Conservation (phyloP, 2,113 vertebrate genomes). For the Phoxinus phoxinus region DNA sequence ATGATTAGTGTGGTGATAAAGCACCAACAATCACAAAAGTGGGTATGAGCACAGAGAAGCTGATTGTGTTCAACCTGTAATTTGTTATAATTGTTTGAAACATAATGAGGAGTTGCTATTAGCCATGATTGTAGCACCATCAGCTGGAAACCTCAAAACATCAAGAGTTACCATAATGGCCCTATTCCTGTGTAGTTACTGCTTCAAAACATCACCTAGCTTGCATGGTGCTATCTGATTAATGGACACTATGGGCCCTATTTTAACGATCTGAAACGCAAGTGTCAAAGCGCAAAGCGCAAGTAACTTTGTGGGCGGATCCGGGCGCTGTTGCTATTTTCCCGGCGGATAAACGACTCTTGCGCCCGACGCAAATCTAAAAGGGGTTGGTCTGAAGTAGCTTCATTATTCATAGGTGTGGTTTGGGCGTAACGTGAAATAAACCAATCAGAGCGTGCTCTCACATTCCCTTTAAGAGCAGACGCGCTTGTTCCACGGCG, state of each 20-base stretch:
- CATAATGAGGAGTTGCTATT: background rate
- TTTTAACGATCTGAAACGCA: too few species aligned
- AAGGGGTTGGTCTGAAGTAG: too few species aligned
- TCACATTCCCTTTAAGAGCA: too few species aligned
- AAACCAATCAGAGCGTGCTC: too few species aligned
- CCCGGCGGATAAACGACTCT: too few species aligned
- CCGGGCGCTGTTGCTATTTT: too few species aligned
- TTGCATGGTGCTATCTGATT: constrained; percentile 53
- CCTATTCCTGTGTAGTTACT: constrained; percentile 60
- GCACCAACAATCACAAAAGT: background rate
- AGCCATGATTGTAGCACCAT: background rate
- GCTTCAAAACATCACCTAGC: constrained; percentile 61
- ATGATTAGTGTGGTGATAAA: background rate
- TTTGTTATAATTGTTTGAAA: constrained; percentile 8
- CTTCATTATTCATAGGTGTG: too few species aligned
- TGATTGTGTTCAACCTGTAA: constrained; percentile 6
- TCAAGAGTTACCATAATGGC: constrained; percentile 6
- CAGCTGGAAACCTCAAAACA: background rate
- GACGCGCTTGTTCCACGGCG: too few species aligned
- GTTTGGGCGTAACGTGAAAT: too few species aligned
- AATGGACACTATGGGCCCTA: constrained; percentile 58
- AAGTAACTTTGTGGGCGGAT: too few species aligned
- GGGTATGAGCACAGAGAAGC: background rate
- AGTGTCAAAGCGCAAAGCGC: too few species aligned
- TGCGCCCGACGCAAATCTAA: too few species aligned